Evolutionary conservation across 2,797 vertebrate genomes (phyloP).

Genomic region (Antrozous pallidus): DNA sequence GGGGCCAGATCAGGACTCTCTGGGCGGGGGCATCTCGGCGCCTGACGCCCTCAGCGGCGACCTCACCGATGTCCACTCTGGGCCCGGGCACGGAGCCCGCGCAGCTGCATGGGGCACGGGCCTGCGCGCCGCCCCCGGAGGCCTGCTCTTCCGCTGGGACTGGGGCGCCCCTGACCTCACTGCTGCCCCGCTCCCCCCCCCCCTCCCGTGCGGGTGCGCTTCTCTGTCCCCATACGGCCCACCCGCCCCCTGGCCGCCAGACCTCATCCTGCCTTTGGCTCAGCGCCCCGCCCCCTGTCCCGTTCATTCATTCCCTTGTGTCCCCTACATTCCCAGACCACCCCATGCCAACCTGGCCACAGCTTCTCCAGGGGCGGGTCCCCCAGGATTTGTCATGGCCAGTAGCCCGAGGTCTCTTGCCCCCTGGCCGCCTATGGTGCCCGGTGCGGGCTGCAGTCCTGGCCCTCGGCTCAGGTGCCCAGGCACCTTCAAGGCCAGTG

Average conservation of each 20-base stretch:
- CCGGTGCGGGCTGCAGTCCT: neutral
- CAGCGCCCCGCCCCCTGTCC: neutral
- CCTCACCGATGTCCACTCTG: conserved; percentile 89
- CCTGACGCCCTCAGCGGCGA: conserved; percentile 93
- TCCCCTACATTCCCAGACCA: too few species aligned
- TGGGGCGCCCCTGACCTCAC: conserved; percentile 73
- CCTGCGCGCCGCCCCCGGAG: conserved; percentile 75
- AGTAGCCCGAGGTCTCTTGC: neutral
- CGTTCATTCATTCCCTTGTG: accelerated
- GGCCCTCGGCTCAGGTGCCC: neutral
- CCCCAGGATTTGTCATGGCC: neutral
- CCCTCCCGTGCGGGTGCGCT: neutral
- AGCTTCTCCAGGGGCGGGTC: accelerated
- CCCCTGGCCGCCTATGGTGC: accelerated
- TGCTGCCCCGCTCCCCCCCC: conserved; percentile 78
- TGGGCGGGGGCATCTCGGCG: conserved; percentile 89
- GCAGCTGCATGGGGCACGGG: conserved; percentile 83
- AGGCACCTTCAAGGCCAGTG: neutral
- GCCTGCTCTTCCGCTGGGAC: conserved; percentile 86
- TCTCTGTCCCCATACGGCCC: neutral
- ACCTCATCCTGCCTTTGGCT: neutral
- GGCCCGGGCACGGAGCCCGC: conserved; percentile 80
- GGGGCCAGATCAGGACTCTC: conserved; percentile 93
- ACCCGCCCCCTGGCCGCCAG: neutral
- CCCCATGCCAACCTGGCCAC: neutral